These are phyloP conservation scores for Heliocidaris tuberculata DNA, from an alignment of 35 echinoderm and acorn worm species.

Conservation along the genomic window DNA sequence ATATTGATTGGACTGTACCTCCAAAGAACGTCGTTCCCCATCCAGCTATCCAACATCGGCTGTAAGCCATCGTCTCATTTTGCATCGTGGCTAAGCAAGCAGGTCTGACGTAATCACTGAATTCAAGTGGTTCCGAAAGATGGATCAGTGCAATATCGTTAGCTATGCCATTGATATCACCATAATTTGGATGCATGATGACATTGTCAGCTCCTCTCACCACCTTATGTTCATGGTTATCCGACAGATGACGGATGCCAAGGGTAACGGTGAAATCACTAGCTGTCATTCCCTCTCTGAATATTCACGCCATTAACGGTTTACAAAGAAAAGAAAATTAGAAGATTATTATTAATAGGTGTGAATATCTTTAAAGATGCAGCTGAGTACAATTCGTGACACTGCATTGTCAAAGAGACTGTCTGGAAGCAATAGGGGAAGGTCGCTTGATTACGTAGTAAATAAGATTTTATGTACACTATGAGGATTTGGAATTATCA, in stretches of 20 bases:
- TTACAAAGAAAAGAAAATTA: no score
- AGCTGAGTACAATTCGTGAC: no score
- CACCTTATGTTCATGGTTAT: background rate
- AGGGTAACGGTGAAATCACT: background rate
- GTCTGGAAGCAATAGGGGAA: no score
- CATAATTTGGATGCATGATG: background rate
- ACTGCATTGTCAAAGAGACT: no score
- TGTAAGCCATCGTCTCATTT: constrained; percentile 37
- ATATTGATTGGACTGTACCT: background rate
- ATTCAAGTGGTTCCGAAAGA: background rate
- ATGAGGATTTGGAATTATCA: no score
- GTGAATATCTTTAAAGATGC: no score
- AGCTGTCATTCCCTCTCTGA: background rate
- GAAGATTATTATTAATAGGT: no score
- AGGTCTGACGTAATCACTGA: constrained; percentile 22
- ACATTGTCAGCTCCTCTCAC: background rate
- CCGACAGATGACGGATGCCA: background rate
- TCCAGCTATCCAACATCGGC: constrained; percentile 14
- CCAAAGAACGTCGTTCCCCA: constrained; percentile 22
- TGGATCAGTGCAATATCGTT: background rate
- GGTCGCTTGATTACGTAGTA: no score
- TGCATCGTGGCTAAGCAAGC: constrained; percentile 10
- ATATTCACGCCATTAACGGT: background rate
- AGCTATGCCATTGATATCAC: background rate
- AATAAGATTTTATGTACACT: no score